Conservation (phyloP, 1,140 invertebrate species). For the Dinoponera quadriceps region DNA sequence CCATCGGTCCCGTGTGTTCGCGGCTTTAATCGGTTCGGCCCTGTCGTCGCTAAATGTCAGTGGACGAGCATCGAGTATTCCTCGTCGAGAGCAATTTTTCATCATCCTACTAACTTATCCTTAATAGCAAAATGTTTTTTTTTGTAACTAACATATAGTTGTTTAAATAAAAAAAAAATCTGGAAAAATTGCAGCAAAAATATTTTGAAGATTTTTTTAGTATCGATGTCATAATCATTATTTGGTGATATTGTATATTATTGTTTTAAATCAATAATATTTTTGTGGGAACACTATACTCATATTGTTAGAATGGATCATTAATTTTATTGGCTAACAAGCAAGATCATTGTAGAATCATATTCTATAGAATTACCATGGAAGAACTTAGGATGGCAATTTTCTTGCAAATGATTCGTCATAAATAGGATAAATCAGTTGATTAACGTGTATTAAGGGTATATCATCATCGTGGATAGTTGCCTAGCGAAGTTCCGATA, state of each 20-base stretch:
- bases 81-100: neutral
- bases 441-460: neutral
- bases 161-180: too few species aligned
- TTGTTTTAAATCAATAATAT: neutral
- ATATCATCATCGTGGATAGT: slow-evolving; percentile 1
- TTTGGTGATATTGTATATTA: too few species aligned
- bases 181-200: too few species aligned
- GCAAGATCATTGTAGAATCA: neutral
- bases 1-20: slow-evolving; percentile 8
- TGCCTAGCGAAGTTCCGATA: neutral
- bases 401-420: neutral
- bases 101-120: neutral
- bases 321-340: slow-evolving; percentile 11
- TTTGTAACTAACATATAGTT: too few species aligned
- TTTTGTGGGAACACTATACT: neutral
- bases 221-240: too few species aligned
- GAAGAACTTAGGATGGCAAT: neutral
- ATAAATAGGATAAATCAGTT: neutral
- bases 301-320: neutral
- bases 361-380: neutral
- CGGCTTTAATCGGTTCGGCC: neutral
- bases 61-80: neutral
- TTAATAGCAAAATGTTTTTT: neutral
- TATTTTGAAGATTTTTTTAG: too few species aligned
- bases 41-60: slow-evolving; percentile 6